Conservation (phyloP, 2,113 vertebrate genomes). For the Dicrurus megarhynchus region DNA sequence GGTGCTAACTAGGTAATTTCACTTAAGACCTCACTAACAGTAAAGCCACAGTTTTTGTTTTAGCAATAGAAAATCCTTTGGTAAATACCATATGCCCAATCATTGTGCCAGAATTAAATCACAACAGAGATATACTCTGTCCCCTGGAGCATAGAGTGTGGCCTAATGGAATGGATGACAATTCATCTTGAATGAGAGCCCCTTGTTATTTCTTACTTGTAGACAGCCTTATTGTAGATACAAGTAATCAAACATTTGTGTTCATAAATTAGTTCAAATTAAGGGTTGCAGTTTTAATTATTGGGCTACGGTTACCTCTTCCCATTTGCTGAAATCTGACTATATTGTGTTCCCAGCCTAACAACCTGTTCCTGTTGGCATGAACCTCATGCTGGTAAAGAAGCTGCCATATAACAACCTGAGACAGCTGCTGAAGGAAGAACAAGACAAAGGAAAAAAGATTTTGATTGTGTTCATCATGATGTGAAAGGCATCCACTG, state of each 20-base stretch:
- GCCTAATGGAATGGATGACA: neutral
- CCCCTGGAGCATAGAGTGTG: neutral
- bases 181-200: neutral
- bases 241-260: neutral
- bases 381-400: neutral
- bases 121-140: neutral
- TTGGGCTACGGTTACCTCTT: neutral
- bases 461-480: neutral
- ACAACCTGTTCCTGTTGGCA: neutral
- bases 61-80: neutral
- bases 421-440: neutral
- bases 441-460: neutral
- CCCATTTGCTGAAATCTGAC: neutral
- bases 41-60: neutral
- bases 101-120: neutral
- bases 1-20: neutral
- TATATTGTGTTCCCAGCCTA: neutral
- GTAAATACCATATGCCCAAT: neutral
- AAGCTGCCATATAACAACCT: neutral
- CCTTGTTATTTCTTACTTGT: neutral
- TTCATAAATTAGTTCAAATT: neutral
- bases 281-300: neutral
- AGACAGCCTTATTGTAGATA: neutral
- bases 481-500: fast-evolving
- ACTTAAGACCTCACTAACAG: neutral